phyloP scores from a whole-genome alignment of 2,113 vertebrate genomes.

The Pangasianodon gigas region DNA sequence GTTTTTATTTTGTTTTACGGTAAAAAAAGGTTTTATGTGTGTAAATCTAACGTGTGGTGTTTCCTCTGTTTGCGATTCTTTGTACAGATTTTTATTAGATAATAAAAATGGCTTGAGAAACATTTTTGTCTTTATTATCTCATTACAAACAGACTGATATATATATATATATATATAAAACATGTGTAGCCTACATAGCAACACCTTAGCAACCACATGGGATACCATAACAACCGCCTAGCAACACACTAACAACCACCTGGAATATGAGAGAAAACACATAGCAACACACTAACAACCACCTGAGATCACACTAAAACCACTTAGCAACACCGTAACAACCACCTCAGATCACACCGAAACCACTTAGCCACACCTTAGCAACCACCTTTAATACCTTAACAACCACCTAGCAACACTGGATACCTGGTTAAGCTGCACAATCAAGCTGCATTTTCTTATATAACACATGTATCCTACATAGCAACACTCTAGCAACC shows the following conservation, averaged over 20 bases:
- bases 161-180: background rate
- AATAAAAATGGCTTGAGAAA: constrained; percentile 46
- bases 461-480: background rate
- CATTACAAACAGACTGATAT: background rate
- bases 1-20: constrained; percentile 2
- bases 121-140: background rate
- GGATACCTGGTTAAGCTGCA: background rate
- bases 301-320: too few species aligned
- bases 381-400: background rate
- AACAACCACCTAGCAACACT: background rate
- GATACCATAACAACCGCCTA: background rate
- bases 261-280: background rate
- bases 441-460: background rate
- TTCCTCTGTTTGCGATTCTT: constrained; percentile 44
- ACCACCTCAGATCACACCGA: background rate
- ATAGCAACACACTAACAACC: background rate
- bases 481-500: background rate
- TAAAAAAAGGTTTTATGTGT: too few species aligned
- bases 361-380: background rate
- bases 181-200: background rate
- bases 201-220: background rate
- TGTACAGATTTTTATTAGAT: constrained; percentile 47
- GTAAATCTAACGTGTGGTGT: constrained; percentile 9
- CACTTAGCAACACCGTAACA: background rate
- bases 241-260: background rate